These are phyloP conservation scores for Drosophila borborema DNA, from an alignment of 2,888 invertebrate species.

Conservation along the genomic window DNA sequence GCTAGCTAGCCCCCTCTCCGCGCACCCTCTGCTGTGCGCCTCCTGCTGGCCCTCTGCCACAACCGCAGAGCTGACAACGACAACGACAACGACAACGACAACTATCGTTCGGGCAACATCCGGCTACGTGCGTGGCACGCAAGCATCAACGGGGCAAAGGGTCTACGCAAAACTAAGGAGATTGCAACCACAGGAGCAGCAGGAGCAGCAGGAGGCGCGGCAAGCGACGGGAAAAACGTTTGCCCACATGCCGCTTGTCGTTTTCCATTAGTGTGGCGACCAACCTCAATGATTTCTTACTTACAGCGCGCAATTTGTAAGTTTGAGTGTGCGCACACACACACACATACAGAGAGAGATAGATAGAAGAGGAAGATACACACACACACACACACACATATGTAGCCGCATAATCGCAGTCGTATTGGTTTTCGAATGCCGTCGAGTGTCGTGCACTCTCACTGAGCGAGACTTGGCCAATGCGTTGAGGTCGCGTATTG, in stretches of 20 bases:
- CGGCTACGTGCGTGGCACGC: slow-evolving; percentile 64
- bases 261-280: slow-evolving; percentile 78
- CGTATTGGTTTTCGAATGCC: slow-evolving; percentile 70
- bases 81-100: slow-evolving; percentile 74
- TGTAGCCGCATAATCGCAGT: slow-evolving; percentile 67
- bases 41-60: not conserved
- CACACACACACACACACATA: slow-evolving; percentile 5
- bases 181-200: slow-evolving; percentile 39
- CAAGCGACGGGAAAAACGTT: slow-evolving; percentile 41
- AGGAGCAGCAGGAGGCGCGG: not conserved
- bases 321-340: slow-evolving; percentile 53
- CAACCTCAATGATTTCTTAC: slow-evolving; percentile 81
- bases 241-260: slow-evolving; percentile 79
- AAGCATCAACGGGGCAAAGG: slow-evolving; percentile 5
- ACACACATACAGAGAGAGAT: slow-evolving; percentile 1
- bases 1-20: not conserved
- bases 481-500: slow-evolving; percentile 60
- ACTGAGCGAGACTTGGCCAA: slow-evolving; percentile 42
- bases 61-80: slow-evolving; percentile 49
- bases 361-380: slow-evolving; percentile 16
- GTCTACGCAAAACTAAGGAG: slow-evolving; percentile 39
- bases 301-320: slow-evolving; percentile 71
- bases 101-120: slow-evolving; percentile 72
- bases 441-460: slow-evolving; percentile 54
- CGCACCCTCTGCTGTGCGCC: too few relatives aligned